Percentiles rank a stretch among this genome's conserved stretches.
phyloP scores from a whole-genome alignment of 2,888 invertebrate species.

The Chirona hameri region DNA sequence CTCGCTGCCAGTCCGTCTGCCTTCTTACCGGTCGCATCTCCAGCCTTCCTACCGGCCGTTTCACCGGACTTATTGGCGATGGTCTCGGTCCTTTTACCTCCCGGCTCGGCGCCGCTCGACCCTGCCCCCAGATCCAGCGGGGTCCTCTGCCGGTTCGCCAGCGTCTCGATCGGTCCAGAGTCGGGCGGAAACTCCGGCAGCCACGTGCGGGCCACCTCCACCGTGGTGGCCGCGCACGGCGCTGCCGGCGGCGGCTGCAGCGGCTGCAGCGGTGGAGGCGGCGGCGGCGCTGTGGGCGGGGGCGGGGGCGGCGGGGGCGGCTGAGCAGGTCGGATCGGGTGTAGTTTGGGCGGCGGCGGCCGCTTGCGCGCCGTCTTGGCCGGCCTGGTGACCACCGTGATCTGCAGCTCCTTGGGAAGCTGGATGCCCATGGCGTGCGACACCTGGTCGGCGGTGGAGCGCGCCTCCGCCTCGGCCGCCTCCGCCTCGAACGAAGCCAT shows the following conservation, averaged over 20 bases:
- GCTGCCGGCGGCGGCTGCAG: background rate
- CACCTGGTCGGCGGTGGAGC: constrained; percentile 11
- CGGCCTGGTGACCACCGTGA: constrained; percentile 11
- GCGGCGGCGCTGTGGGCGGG: no score
- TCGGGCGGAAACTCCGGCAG: background rate
- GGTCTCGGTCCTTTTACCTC: background rate
- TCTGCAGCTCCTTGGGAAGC: constrained; percentile 30
- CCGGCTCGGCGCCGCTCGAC: background rate
- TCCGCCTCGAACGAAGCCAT: constrained; percentile 28
- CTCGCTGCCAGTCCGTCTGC: background rate
- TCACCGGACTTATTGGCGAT: background rate
- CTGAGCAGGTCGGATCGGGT: background rate
- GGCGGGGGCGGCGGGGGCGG: background rate
- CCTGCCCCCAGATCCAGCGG: background rate
- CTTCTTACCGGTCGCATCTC: background rate
- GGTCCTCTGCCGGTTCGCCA: constrained; percentile 6
- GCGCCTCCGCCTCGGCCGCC: constrained; percentile 1
- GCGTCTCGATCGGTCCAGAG: background rate
- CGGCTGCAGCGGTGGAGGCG: background rate
- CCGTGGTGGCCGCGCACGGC: background rate
- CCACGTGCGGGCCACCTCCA: constrained; percentile 6
- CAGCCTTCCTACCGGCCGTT: background rate
- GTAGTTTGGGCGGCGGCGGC: background rate
- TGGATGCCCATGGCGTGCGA: constrained; percentile 25
- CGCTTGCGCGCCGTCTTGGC: background rate